Base-by-base conservation (phyloP, 2,113 vertebrate species). In the Campylomormyrus tamandua region DNA sequence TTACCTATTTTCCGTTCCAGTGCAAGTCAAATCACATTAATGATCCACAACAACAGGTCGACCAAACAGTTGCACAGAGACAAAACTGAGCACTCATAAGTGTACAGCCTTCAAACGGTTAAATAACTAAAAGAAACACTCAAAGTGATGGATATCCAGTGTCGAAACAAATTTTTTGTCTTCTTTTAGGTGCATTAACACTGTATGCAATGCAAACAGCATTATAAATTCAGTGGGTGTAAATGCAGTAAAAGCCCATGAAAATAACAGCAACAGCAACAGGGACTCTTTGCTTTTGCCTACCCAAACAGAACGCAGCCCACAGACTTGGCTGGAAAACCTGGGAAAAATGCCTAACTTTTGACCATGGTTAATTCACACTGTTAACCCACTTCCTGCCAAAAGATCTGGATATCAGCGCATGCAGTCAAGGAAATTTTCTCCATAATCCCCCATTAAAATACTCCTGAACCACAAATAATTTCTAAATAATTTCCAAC, bases 381-480 rank as follows among this genome's bases (percentile, higher is more conserved):
- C 62, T 27, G 62, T 70, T 70, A 70, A 27, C 83, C 83, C 45
- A 84, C 83, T 46, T 84, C 83, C 39, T 84, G 83, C 83, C 21
- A 46, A 42, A 48, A 42, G 42, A 84, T 48, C 83, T 84, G 45
- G 39, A 84, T 48, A 84, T 84, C 83, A 46, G 83, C 3, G 15
- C 39, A 84, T 84, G 45, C 42, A 84, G 39, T 46, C 17, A n/a
- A 84, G 83, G 39, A n/a, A 48, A 46, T 84, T 48, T 46, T 48
- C 24, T 84, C 5, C 6, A 84, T 45, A 39, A 45, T 84, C 24
- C 74, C 35, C 74, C 31, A 19, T 42, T 80, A 42, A 80, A 80
- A 80, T 80, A 80, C 13, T 80, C 74, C 31, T 19, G 74, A 80
- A 80, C 74, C 74, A 84, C 39, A 84, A 84, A 84, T 84, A 84